Percentiles rank a stretch among this genome's conserved stretches.
These are phyloP conservation scores for Megaceryle torquata DNA, from an alignment of 2,113 vertebrate species.

Conservation along the genomic window DNA sequence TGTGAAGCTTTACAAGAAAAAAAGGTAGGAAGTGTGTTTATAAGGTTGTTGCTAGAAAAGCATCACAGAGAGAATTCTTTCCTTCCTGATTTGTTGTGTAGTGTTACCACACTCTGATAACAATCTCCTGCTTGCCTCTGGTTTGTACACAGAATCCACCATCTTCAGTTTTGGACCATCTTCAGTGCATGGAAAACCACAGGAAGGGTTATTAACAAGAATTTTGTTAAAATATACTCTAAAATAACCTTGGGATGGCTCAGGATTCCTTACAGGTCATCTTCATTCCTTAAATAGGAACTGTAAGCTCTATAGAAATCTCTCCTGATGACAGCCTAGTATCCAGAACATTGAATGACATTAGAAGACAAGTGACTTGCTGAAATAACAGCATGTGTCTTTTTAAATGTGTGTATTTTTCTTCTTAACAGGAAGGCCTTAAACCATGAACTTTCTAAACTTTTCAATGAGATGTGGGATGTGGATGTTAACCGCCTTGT, in stretches of 20 bases:
- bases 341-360: neutral
- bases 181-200: neutral
- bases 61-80: neutral
- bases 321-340: neutral
- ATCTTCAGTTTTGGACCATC: neutral
- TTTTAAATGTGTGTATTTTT: neutral
- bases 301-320: fast-evolving
- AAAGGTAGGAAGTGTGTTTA: neutral
- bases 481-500: slow-evolving; percentile 77
- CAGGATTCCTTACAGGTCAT: neutral
- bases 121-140: neutral
- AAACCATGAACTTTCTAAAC: slow-evolving; percentile 77
- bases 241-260: neutral
- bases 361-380: neutral
- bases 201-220: neutral
- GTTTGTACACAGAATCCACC: neutral
- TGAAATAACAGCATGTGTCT: neutral
- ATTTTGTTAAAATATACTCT: neutral
- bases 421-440: slow-evolving; percentile 64
- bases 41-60: neutral
- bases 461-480: slow-evolving; percentile 81
- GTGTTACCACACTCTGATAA: neutral
- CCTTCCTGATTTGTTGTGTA: neutral
- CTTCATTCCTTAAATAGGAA: neutral
- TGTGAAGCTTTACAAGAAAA: neutral